Conservation (phyloP, 2,888 invertebrate species). For the Vanessa cardui region DNA sequence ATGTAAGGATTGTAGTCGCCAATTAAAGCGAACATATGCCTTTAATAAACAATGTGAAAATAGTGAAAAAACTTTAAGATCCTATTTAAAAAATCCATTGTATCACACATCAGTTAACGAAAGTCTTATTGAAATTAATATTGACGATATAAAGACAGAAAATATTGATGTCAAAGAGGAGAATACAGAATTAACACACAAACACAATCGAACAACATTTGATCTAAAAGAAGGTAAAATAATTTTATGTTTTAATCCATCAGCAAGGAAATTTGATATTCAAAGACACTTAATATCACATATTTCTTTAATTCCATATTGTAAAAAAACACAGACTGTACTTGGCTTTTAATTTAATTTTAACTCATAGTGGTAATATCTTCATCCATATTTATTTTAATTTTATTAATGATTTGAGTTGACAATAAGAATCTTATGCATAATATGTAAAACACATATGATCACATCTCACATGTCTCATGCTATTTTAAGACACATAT, state of each 20-base stretch:
- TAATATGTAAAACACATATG: no score
- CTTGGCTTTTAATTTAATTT: no score
- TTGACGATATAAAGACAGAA: conserved; percentile 42
- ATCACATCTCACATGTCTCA: no score
- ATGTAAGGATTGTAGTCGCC: conserved; percentile 69
- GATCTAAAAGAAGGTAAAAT: conserved; percentile 21
- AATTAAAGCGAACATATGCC: conserved; percentile 63
- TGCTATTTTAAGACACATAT: no score
- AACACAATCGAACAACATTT: conserved; percentile 24
- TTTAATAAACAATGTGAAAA: conserved; percentile 67
- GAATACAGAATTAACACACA: conserved; percentile 12
- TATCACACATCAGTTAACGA: conserved; percentile 7
- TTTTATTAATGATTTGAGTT: no score
- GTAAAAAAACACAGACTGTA: no score
- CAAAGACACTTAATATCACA: no score
- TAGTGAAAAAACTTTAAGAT: conserved; percentile 60
- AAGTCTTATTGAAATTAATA: conserved; percentile 15
- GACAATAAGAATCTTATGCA: no score
- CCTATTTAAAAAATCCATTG: conserved; percentile 30
- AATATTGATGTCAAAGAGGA: conserved; percentile 43
- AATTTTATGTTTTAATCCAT: background rate
- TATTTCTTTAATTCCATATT: no score
- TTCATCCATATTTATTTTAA: no score
- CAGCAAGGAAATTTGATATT: no score
- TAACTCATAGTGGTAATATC: no score